Percentiles rank a stretch among this genome's conserved stretches.
Evolutionary conservation across 2,113 vertebrate genomes (phyloP).

Genomic region (Gnathonemus longibarbis): DNA sequence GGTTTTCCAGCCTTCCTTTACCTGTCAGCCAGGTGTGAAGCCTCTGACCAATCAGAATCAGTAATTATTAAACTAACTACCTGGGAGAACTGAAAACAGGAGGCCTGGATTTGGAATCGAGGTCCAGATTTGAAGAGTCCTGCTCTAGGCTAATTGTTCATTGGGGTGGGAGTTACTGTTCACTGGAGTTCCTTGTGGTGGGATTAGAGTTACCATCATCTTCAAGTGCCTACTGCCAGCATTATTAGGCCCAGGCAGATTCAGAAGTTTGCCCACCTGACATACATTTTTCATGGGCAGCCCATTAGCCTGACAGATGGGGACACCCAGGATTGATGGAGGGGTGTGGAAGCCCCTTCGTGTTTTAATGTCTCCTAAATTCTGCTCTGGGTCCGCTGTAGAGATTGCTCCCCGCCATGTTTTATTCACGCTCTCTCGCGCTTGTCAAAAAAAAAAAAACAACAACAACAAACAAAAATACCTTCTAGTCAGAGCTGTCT

Average conservation of each 20-base stretch:
- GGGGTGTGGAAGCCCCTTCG: neutral
- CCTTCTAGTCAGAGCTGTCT: neutral
- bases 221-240: neutral
- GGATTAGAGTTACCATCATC: neutral
- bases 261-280: neutral
- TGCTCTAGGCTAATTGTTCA: neutral
- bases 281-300: constrained; percentile 20
- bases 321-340: neutral
- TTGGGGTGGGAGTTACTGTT: neutral
- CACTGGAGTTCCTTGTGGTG: neutral
- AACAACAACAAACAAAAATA: neutral
- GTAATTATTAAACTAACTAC: too few relatives aligned
- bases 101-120: too few relatives aligned
- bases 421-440: constrained; percentile 12
- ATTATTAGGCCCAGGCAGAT: neutral
- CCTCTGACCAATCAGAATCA: too few relatives aligned
- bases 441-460: neutral
- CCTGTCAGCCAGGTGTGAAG: too few relatives aligned
- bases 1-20: too few relatives aligned
- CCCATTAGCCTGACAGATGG: constrained; percentile 7
- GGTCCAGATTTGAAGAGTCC: too few relatives aligned
- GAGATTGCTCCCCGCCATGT: neutral
- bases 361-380: neutral
- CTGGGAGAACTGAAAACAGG: too few relatives aligned
- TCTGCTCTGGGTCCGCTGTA: neutral